Base-by-base conservation (phyloP, 2,888 invertebrate species). In the Conops quadrifasciatus region DNA sequence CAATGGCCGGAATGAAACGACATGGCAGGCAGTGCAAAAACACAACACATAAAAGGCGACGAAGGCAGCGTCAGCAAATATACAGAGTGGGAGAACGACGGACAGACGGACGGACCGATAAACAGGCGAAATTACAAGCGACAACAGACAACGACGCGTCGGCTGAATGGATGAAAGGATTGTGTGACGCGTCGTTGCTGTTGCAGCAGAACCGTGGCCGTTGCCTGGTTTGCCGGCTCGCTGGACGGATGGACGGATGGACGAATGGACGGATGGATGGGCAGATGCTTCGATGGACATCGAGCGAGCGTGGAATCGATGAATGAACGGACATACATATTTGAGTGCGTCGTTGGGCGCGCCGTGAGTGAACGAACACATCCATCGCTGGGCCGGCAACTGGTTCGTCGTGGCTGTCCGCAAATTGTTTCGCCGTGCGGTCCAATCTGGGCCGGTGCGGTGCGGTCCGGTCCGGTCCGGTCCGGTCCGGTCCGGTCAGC, bases 1-100 rank as follows among this genome's bases (percentile, higher is more conserved):
- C 51, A 49, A 3, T 64, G 47, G 56, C 62, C 47, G 11, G 58
- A 70, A 65, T 58, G 63, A 53, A 36, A 24, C 51, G 59, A 64
- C 51, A 64, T 73, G 64, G 67, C 67, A 73, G 70, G 24, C 21
- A 68, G 60, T 47, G 64, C 26, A 13, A 47, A 56, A 21, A 1
- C 16, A 43, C 59, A 72, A 56, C 70, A 68, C 53, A 67, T 15
- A 15, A 58, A 26, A 45, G 59, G 67, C 51, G 67, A 58, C 43
- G 67, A 45, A 67, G 47, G 45, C 67, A n/a, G 47, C 28, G 66
- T 51, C n/a, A 56, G 56, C 4, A 30, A 56, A 24, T 45, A 49
- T 56, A 43, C 45, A 62, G n/a, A 36, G 36, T 36, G 36, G 49
- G 30, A 49, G 62, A 59, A 47, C 11, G 3, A 28, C 24, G 53